Evolutionary conservation across 2,888 invertebrate species (phyloP).

Genomic region (Microdon myrmicae): DNA sequence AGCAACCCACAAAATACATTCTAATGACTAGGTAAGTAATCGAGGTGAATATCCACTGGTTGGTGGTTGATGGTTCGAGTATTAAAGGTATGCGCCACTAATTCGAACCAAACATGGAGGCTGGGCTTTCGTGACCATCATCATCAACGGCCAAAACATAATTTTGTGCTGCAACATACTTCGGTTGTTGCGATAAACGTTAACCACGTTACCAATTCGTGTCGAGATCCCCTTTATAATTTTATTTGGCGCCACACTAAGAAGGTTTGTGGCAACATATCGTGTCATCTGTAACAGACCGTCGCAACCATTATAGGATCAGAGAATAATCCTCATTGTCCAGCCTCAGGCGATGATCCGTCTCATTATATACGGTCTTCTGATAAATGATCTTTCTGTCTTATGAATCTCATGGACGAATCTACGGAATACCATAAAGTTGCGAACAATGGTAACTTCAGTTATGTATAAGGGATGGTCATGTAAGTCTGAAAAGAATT

Average conservation of each 20-base stretch:
- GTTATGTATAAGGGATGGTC: no score
- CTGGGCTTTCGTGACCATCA: slow-evolving; percentile 11
- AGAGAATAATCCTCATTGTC: neutral
- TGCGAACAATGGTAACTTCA: no score
- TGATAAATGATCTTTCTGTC: slow-evolving; percentile 6
- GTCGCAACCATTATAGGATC: slow-evolving; percentile 10
- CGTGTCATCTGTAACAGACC: neutral
- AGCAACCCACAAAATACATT: no score
- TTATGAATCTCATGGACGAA: no score
- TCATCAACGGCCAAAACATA: slow-evolving; percentile 1
- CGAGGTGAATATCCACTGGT: no score
- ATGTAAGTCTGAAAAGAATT: no score
- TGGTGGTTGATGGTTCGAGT: no score
- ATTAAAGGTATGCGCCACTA: no score
- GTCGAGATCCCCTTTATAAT: slow-evolving; percentile 5
- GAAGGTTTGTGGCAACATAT: no score
- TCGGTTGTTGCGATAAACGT: slow-evolving; percentile 5
- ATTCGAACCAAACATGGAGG: no score
- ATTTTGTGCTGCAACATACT: neutral
- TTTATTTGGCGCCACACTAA: slow-evolving; percentile 6
- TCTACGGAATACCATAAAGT: no score
- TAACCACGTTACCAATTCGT: slow-evolving; percentile 6
- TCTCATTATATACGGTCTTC: neutral
- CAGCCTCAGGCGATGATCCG: slow-evolving; percentile 8
- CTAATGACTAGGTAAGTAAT: no score